Percentiles rank a stretch among this genome's conserved stretches.
These are phyloP conservation scores for Philopedon plagiatum DNA, from an alignment of 2,888 invertebrate species.

Conservation along the genomic window DNA sequence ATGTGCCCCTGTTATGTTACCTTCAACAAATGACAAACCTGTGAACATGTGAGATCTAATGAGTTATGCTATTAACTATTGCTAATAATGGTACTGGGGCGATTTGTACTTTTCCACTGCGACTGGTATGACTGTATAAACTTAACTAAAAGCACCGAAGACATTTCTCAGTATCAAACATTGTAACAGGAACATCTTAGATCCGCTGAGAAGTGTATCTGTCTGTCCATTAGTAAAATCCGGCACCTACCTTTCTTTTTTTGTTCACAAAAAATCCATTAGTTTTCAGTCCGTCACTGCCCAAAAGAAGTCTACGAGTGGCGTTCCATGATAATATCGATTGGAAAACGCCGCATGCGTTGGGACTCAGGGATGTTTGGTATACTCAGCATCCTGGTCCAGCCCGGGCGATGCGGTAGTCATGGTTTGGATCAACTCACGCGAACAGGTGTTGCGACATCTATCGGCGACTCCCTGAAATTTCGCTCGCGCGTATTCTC, in stretches of 20 bases:
- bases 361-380: conserved; percentile 60
- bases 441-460: conserved; percentile 38
- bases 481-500: conserved; percentile 20
- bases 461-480: conserved; percentile 18
- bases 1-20: no score
- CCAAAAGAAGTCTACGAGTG: conserved; percentile 33
- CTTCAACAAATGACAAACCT: no score
- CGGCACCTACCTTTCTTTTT: conserved; percentile 6
- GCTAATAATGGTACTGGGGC: no score
- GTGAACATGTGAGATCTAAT: no score
- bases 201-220: not conserved
- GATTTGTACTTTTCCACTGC: no score
- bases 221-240: not conserved
- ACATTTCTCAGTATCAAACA: not conserved
- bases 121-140: no score
- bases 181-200: not conserved
- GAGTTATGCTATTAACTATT: no score
- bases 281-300: conserved; percentile 44
- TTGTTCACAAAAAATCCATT: conserved; percentile 20
- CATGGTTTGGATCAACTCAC: conserved; percentile 58
- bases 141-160: no score
- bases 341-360: conserved; percentile 63
- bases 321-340: conserved; percentile 63
- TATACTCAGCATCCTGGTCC: conserved; percentile 68
- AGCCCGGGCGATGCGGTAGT: conserved; percentile 68